Base-by-base conservation (phyloP, 2,888 invertebrate genomes). In the Deilephila porcellus region DNA sequence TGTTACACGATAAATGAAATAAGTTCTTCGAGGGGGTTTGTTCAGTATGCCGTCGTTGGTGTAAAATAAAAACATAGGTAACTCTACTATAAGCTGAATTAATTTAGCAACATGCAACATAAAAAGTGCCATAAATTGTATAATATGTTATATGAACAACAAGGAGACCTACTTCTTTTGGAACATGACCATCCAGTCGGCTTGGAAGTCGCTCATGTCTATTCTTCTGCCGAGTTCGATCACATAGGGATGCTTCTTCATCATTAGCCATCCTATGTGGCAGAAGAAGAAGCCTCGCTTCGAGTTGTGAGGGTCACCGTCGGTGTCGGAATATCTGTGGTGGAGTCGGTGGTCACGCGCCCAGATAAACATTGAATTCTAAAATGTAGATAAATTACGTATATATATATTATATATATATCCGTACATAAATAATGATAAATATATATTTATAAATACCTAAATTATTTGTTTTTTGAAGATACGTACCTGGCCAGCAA, bases 181-280 rank as follows among this genome's bases (percentile, higher is more conserved):
- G 75, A 97, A 96, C 95, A 96, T 96, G 32, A 97, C 95, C 77
- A 97, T 93, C 78, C 95, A 95, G 84, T 98, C 98, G 0, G 95
- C 95, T 79, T 96, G 93, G 74, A 98, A 87, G 84, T 98, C 98
- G n/a, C 96, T 96, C 94, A 98, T 93, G 83, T 98, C 97, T 53
- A 98, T 95, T 37, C 92, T 94, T 74, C 80, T 96, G 34, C 96
- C 97, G 79, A 97, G 96, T 75, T 95, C 93, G 45, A 95, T 96
- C 56, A 97, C 97, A 76, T 96, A 95, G 0, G 97, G 98, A 85
- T 98, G 98, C 86, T 98, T 98, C 78, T 95, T 96, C 76, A 93
- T 92, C 95, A 98, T 95, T 29, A 98, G 91, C 98, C 98, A 98
- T 7, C 98, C 98, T 72, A 98, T 96, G 87, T 98, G 98, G 3